A percentile compares a stretch with the other conserved stretches of the same genome.
Evolutionary conservation across 2,113 vertebrate genomes (phyloP).

Genomic region (Pachyramphus minor): DNA sequence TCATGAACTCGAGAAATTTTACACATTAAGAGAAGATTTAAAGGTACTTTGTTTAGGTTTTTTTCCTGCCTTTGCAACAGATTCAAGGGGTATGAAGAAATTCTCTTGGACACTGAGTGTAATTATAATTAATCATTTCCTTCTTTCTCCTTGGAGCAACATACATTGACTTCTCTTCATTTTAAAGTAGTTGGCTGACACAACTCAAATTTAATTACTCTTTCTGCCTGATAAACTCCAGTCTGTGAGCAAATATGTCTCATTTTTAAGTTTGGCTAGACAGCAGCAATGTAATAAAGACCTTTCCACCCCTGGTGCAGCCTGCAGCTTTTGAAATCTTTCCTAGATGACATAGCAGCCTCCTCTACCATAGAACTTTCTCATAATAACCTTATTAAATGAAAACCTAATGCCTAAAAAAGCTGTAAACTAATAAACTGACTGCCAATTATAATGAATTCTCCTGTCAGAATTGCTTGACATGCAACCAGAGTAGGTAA

Average conservation of each 20-base stretch:
- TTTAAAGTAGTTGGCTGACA: constrained; percentile 70
- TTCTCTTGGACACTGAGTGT: constrained; percentile 64
- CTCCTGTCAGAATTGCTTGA: constrained; percentile 52
- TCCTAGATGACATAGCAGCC: constrained; percentile 60
- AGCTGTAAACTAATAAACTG: constrained; percentile 52
- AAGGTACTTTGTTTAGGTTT: neutral
- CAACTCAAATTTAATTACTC: constrained; percentile 76
- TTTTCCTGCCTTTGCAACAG: constrained; percentile 18
- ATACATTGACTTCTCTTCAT: constrained; percentile 66
- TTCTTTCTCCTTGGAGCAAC: constrained; percentile 70
- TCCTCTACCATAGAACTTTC: constrained; percentile 54
- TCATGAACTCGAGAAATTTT: constrained; percentile 12
- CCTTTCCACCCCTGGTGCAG: constrained; percentile 59
- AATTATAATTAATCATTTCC: constrained; percentile 71
- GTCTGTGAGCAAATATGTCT: constrained; percentile 65
- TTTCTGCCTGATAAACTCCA: constrained; percentile 71
- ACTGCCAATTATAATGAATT: constrained; percentile 55
- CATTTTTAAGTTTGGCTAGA: constrained; percentile 69
- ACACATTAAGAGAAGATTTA: neutral
- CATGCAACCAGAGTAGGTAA: constrained; percentile 46
- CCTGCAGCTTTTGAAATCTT: constrained; percentile 66
- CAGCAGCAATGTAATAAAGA: constrained; percentile 62
- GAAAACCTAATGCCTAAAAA: constrained; percentile 35
- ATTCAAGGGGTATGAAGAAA: constrained; percentile 41
- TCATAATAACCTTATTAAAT: constrained; percentile 61